A percentile compares a stretch with the other conserved stretches of the same genome.
Evolutionary conservation across 2,113 vertebrate species (phyloP).

Genomic region (Haplochromis vanheusdeni): DNA sequence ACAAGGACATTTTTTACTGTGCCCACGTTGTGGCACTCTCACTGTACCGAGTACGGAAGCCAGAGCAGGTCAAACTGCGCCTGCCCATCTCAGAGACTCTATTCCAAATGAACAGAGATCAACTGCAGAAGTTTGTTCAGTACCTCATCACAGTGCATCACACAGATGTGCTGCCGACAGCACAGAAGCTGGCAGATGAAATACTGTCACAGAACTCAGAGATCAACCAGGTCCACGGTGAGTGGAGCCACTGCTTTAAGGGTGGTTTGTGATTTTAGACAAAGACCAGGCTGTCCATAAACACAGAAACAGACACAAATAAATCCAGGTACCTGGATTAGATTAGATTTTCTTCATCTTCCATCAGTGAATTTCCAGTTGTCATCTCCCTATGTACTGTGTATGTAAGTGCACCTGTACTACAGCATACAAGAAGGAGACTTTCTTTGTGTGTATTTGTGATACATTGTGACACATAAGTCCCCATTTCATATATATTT

Average conservation of each 20-base stretch:
- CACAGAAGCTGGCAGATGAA: conserved; percentile 94
- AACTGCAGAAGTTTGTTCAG: conserved; percentile 97
- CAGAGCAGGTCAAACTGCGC: conserved; percentile 95
- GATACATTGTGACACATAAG: not conserved
- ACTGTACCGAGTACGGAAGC: conserved; percentile 91
- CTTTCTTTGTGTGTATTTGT: not conserved
- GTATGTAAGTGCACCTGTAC: not conserved
- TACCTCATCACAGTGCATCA: conserved; percentile 98
- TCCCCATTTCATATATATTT: not conserved
- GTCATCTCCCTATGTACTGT: not conserved
- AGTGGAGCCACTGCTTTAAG: conserved; percentile 40
- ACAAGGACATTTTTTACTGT: conserved; percentile 99
- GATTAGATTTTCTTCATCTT: not conserved
- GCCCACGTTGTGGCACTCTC: conserved; percentile 94
- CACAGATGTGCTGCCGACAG: conserved; percentile 95
- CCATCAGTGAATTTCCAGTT: not conserved
- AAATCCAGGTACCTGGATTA: not conserved
- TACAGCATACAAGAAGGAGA: not conserved
- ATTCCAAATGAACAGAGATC: conserved; percentile 97
- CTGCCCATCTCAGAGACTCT: conserved; percentile 99
- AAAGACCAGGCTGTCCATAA: not conserved
- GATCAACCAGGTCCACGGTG: conserved; percentile 98
- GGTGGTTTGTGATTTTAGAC: not conserved
- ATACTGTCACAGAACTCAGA: conserved; percentile 96
- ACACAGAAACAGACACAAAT: not conserved